A percentile compares a stretch with the other conserved stretches of the same genome.
Conservation (phyloP, 2,797 vertebrate species). For the Tenualosa ilisha region DNA sequence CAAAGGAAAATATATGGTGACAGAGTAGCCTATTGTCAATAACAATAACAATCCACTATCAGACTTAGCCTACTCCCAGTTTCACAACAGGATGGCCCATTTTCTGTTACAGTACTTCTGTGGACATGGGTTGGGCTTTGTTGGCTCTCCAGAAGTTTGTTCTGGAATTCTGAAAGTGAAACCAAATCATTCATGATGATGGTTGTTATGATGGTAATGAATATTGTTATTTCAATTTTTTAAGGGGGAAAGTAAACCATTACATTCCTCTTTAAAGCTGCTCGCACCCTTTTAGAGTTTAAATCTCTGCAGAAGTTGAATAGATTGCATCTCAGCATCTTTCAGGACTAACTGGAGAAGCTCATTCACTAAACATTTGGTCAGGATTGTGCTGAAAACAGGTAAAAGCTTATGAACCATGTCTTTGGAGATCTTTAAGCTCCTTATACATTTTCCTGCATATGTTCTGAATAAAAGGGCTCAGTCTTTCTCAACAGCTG, state of each 20-base stretch:
- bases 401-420: not conserved
- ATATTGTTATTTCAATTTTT: too few relatives aligned
- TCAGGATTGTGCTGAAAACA: not conserved
- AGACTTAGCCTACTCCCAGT: not conserved
- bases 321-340: not conserved
- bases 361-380: not conserved
- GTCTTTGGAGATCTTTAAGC: not conserved
- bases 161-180: not conserved
- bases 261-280: not conserved
- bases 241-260: too few relatives aligned
- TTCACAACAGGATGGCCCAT: not conserved
- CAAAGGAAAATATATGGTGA: not conserved
- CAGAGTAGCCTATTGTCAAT: too few relatives aligned
- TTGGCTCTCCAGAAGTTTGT: not conserved
- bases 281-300: not conserved
- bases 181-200: not conserved
- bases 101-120: not conserved
- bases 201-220: not conserved
- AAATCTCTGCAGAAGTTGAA: not conserved
- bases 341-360: not conserved
- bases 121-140: not conserved
- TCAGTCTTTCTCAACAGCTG: not conserved
- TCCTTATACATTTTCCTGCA: not conserved
- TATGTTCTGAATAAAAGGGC: not conserved
- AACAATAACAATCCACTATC: not conserved